Base-by-base conservation (phyloP, 2,888 invertebrate genomes). In the Furcula furcula region DNA sequence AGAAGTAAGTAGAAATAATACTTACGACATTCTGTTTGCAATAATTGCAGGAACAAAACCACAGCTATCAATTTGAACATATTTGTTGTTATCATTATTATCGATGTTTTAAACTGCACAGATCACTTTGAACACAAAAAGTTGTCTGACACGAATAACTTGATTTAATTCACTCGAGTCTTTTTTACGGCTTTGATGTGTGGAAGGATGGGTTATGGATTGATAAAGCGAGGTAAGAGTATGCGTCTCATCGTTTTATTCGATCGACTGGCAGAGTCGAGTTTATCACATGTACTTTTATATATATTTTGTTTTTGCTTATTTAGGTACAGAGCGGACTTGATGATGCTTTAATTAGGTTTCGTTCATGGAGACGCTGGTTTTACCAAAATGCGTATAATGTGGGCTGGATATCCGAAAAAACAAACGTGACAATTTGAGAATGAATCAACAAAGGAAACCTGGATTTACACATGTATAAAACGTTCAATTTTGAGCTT, bases 1-100 rank as follows among this genome's bases (percentile, higher is more conserved):
- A 55, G 33, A 36, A 39, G 41, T 46, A 44, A 37, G 46, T 38
- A 44, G 12, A 40, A 51, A 42, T 39, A 33, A 31, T 16, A 72
- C 73, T 72, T 64, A 73, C 73, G 46, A 36, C 62, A 46, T 46
- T 55, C 39, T 22, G 33, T 47, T 38, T 54, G 51, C 25, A 55
- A 49, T 29, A 56, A 55, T 26, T 59, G 55, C 28, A 65, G 41
- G 11, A 65, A 16, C 32, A 51, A 33, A 44, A 50, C 38, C 45
- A 57, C 53, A 15, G 29, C 37, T 43, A 54, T 30, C 35, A 47
- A 52, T 15, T 52, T 52, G 7, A 47, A 45, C 68, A 67, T 67
- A 16, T 54, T 25, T 37, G 51, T 48, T 42, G 34, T 45, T 16
- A 52, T 39, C 45, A 51, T 53, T 31, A 40, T n/a, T n/a, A 27